Evolutionary conservation across 2,888 invertebrate genomes (phyloP), one percentile per base, ranked within the genome.

Genomic region (Eueremaeus valkanovi): DNA sequence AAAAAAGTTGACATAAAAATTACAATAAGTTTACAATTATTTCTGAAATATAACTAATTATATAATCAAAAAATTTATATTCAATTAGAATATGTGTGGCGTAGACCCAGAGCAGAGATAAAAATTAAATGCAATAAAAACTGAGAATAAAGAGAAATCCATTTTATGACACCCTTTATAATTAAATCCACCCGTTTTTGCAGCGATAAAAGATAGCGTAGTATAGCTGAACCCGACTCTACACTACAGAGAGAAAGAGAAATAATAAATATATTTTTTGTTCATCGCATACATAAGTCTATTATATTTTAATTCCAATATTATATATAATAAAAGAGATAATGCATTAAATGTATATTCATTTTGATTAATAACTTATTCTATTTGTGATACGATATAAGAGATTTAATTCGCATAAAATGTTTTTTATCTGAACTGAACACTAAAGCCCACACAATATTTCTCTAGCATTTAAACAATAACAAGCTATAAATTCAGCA

Each of bases 131-230:
- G 11, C 6, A 36, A 36, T 36, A 36, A 36, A 36, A 36, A n/a
- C 36, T 8, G 36, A 36, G 36, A 8, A 36, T 36, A 36, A 36
- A 36, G 11, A 8, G 11, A 36, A 36, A 36, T 36, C 5, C 18
- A 51, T 51, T 51, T 51, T 51, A 51, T 51, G 18, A 51, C 51
- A 51, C 51, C 51, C 51, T n/a, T n/a, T 51, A 51, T n/a, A n/a
- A 51, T 51, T 51, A 51, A 51, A 51, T 51, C 51, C 51, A 51
- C 51, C 51, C 51, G 6, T 51, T 51, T 51, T 9, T 51, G 21
- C 21, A 51, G 51, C 16, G 51, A 51, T 9, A 51, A 51, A 51
- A n/a, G n/a, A n/a, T n/a, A n/a, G n/a, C n/a, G n/a, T n/a, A n/a
- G n/a, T n/a, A n/a, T n/a, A n/a, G n/a, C n/a, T n/a, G n/a, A n/a